Evolutionary conservation across 2,797 vertebrate species (phyloP).

Genomic region (Cryptoprocta ferox): DNA sequence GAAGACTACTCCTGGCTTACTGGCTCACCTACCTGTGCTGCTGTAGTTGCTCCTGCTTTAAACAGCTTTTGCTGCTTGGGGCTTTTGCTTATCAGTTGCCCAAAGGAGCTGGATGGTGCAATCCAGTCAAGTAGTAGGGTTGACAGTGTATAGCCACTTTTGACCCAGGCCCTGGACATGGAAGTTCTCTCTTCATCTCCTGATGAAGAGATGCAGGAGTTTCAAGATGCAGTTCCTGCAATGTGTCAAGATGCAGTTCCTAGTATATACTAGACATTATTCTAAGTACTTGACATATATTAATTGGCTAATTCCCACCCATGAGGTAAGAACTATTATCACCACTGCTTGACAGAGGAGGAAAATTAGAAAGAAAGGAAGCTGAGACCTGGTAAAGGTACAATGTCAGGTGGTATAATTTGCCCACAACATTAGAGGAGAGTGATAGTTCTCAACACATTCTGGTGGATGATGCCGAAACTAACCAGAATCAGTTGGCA

Average conservation of each 20-base stretch:
- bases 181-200: background rate
- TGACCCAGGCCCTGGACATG: background rate
- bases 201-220: too few relatives aligned
- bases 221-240: background rate
- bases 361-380: background rate
- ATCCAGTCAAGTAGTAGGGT: fast-evolving
- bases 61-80: background rate
- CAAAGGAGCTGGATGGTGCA: background rate
- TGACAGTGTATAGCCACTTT: background rate
- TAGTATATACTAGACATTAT: background rate
- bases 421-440: background rate
- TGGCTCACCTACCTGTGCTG: background rate
- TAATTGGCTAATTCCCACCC: background rate
- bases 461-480: background rate
- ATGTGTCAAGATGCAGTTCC: background rate
- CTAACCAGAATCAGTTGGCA: background rate
- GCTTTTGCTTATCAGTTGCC: background rate
- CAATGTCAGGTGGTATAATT: background rate
- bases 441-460: background rate
- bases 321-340: background rate
- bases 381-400: background rate
- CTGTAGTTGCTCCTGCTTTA: background rate
- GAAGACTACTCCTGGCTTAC: background rate
- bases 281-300: background rate
- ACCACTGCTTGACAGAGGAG: background rate